Conservation (phyloP, 2,888 invertebrate genomes). For the Rhynchonema sp. region DNA sequence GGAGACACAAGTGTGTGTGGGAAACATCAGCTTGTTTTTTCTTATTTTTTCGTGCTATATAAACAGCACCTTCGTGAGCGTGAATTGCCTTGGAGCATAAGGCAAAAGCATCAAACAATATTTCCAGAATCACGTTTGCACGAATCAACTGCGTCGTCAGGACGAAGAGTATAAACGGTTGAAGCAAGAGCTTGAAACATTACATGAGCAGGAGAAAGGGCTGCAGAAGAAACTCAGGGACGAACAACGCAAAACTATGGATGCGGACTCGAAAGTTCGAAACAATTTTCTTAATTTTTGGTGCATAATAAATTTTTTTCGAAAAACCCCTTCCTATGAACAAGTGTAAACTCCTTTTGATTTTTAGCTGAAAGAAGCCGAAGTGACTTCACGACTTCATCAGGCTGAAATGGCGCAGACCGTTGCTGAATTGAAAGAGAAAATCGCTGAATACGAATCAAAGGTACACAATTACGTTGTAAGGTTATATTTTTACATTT, state of each 20-base stretch:
- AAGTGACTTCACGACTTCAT: constrained; percentile 75
- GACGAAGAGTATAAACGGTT: constrained; percentile 75
- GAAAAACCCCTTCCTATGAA: neutral
- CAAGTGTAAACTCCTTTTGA: neutral
- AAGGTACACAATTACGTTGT: constrained; percentile 41
- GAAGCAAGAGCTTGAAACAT: constrained; percentile 50
- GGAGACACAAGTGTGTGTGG: constrained; percentile 60
- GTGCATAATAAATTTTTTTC: neutral
- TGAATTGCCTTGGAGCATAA: neutral
- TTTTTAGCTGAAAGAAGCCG: constrained; percentile 56
- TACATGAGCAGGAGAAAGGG: constrained; percentile 11
- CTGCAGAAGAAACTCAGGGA: neutral
- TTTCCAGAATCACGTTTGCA: constrained; percentile 37
- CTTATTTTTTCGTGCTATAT: no score
- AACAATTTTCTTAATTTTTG: neutral
- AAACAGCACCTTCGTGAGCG: no score
- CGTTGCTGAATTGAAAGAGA: constrained; percentile 75
- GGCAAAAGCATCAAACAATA: neutral
- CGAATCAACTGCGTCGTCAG: constrained; percentile 47
- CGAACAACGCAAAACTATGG: neutral
- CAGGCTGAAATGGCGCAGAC: constrained; percentile 84
- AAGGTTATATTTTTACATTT: neutral
- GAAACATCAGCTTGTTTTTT: no score
- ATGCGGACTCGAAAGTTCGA: neutral
- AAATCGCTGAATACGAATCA: constrained; percentile 74